Conservation (phyloP, 2,113 vertebrate genomes). For the Albula goreensis region DNA sequence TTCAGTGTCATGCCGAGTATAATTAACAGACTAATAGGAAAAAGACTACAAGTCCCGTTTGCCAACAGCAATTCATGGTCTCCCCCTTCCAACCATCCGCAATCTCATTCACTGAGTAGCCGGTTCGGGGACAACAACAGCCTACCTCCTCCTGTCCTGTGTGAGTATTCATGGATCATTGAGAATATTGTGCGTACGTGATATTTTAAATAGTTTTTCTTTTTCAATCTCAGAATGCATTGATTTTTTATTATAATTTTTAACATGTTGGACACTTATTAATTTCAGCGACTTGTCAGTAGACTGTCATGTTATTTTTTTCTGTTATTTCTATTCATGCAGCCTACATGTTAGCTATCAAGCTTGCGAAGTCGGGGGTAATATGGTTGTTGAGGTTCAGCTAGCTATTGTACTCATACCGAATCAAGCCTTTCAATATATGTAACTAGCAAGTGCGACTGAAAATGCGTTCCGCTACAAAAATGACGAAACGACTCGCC, state of each 20-base stretch:
- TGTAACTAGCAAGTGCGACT: neutral
- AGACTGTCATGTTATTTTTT: slow-evolving; percentile 1
- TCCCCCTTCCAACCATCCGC: slow-evolving; percentile 43
- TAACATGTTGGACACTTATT: neutral
- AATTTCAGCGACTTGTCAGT: neutral
- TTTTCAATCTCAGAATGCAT: neutral
- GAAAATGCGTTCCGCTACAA: neutral
- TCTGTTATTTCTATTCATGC: neutral
- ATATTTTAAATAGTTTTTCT: neutral
- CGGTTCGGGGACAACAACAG: slow-evolving; percentile 60
- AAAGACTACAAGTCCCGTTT: slow-evolving; percentile 64
- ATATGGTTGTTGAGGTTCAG: neutral
- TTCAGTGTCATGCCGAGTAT: neutral
- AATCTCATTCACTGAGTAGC: slow-evolving; percentile 58
- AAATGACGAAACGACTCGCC: neutral
- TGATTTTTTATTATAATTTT: neutral
- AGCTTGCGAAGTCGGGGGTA: neutral
- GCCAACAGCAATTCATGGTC: slow-evolving; percentile 29
- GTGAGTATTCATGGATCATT: slow-evolving; percentile 56
- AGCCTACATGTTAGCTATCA: neutral
- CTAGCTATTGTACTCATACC: neutral
- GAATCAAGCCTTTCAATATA: neutral
- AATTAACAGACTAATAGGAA: neutral
- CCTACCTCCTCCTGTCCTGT: slow-evolving; percentile 59
- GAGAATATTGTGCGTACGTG: slow-evolving; percentile 2